phyloP scores from a whole-genome alignment of 2,888 invertebrate genomes.

The Dynastes grantii region DNA sequence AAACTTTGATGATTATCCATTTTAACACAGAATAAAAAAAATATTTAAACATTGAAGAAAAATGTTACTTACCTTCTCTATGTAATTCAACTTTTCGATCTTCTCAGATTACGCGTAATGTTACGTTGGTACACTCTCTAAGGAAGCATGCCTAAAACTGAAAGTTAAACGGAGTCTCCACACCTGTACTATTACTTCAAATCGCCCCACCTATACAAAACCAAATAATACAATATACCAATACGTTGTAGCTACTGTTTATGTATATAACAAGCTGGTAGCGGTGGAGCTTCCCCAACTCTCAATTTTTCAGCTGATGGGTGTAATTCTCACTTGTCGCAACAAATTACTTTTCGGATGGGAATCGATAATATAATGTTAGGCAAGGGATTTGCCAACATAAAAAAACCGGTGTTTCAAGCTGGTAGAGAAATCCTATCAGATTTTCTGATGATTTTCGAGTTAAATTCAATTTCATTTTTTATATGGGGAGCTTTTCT shows the following conservation, averaged over 20 bases:
- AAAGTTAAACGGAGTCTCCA: constrained; percentile 8
- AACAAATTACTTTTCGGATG: constrained; percentile 27
- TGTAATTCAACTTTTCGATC: constrained; percentile 1
- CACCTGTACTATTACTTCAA: constrained; percentile 37
- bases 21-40: no score
- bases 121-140: not conserved
- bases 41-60: no score
- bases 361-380: constrained; percentile 21
- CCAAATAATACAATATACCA: not conserved
- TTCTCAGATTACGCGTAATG: not conserved
- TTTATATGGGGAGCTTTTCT: not conserved
- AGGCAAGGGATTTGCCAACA: not conserved
- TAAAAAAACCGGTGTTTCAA: not conserved
- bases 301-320: not conserved
- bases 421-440: not conserved
- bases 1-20: no score
- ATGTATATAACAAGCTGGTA: not conserved
- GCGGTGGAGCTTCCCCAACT: not conserved
- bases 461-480: not conserved
- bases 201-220: constrained; percentile 31
- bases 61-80: no score
- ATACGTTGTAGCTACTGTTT: no score
- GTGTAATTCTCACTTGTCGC: constrained; percentile 11
- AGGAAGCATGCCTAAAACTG: constrained; percentile 28
- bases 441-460: not conserved